Percentiles rank a stretch among this genome's conserved stretches.
Conservation (phyloP, 1,140 invertebrate genomes). For the Coenobita brevimanus region DNA sequence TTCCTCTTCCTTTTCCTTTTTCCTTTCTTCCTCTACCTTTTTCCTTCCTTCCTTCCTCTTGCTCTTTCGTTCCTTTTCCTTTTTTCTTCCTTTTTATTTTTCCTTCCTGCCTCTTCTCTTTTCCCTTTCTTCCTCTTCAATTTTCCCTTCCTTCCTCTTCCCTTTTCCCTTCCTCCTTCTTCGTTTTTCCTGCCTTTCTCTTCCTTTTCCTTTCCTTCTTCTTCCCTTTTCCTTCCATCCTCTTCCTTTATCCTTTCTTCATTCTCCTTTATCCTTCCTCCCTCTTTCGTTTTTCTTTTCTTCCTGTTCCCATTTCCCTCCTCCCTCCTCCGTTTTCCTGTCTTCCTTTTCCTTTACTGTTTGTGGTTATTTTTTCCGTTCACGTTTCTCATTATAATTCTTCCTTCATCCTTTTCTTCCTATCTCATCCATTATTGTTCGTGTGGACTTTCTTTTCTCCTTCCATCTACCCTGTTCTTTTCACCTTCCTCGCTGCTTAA, state of each 20-base stretch:
- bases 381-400: too few relatives aligned
- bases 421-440: too few relatives aligned
- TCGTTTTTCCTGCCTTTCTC: neutral
- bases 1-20: neutral
- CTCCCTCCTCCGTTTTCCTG: neutral
- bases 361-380: neutral
- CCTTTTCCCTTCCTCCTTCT: neutral
- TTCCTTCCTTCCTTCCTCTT: neutral
- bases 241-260: neutral
- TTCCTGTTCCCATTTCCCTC: neutral
- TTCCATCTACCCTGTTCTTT: too few relatives aligned
- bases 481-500: too few relatives aligned
- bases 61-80: neutral
- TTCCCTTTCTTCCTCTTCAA: neutral
- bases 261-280: neutral
- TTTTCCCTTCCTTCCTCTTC: neutral
- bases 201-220: neutral
- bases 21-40: neutral
- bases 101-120: too few relatives aligned
- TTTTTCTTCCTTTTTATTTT: neutral
- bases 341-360: neutral
- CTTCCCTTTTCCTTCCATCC: neutral
- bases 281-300: neutral
- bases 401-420: too few relatives aligned
- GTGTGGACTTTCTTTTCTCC: too few relatives aligned